Evolutionary conservation across 2,113 vertebrate species (phyloP), one percentile per base, ranked within the genome.

Genomic region (Dasyurus viverrinus): DNA sequence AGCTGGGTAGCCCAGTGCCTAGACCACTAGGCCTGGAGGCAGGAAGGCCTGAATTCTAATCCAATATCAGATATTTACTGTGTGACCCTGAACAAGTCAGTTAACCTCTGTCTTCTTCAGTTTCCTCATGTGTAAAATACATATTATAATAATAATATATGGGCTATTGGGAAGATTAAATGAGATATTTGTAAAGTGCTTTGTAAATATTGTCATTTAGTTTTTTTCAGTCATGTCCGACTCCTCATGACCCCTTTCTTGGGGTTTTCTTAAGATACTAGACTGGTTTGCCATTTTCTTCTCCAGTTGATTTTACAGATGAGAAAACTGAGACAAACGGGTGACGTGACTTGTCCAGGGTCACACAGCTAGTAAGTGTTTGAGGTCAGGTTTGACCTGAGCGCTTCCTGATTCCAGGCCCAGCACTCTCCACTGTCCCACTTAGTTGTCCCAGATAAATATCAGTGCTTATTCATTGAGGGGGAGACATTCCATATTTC

Each of bases 401-500:
- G 16, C 1, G 22, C n/a, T 84, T 84, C 68, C 68, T 42, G 68
- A 84, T 16, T 84, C 68, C 16, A 42, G 68, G 68, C n/a, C 68
- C 19, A 42, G 68, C 36, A 84, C n/a, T 22, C 16, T 84, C n/a
- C 68, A 42, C 19, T 23, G 16, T 7, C 5, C 60, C n/a, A 42
- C 68, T 36, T 42, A 8, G 5, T 16, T 42, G n/a, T 6, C 16
- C 68, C 14, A 42, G n/a, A 76, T 76, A 76, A 42, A 76, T 42
- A 42, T 76, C 19, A 76, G 68, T 19, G 19, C 2, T 76, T 76
- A 76, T 42, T 76, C 1, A 42, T 8, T 42, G 36, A 22, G 16
- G 68, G 36, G 36, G 89, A 94, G 89, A 93, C 95, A 95, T 94
- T 92, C 53, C 90, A 94, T 91, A 91, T 22, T 92, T 52, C 48